Percentiles rank a stretch among this genome's conserved stretches.
Evolutionary conservation across 2,888 invertebrate genomes (phyloP).

Genomic region (Biston betularia): DNA sequence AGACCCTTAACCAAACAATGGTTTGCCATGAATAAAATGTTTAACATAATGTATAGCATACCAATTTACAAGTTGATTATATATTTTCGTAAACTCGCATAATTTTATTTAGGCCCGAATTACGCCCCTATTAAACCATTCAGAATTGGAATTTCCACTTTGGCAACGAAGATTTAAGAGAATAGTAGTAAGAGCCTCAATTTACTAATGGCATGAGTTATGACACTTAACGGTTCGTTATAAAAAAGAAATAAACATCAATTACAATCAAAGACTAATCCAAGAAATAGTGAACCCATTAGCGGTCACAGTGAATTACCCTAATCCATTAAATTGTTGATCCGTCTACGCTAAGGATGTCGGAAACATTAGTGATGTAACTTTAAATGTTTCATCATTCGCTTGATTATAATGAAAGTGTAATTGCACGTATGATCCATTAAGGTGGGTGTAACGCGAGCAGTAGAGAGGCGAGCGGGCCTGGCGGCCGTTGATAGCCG

Average conservation of each 20-base stretch:
- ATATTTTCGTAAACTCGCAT: conserved; percentile 5
- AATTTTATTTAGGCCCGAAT: conserved; percentile 29
- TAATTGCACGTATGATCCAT: conserved; percentile 72
- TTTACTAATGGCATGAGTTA: conserved; percentile 19
- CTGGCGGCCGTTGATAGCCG: conserved; percentile 39
- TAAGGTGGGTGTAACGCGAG: conserved; percentile 66
- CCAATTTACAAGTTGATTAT: no score
- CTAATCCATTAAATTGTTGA: conserved; percentile 49
- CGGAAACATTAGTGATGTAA: conserved; percentile 55
- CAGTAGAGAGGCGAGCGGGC: conserved; percentile 44
- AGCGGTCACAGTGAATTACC: conserved; percentile 31
- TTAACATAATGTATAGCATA: no score
- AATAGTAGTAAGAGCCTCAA: conserved; percentile 12
- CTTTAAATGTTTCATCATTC: conserved; percentile 49
- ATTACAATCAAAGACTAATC: conserved; percentile 28
- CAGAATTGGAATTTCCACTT: conserved; percentile 19
- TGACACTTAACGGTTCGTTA: conserved; percentile 11
- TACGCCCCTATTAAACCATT: conserved; percentile 33
- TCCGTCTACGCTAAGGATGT: conserved; percentile 47
- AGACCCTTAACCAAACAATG: no score
- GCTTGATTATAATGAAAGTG: conserved; percentile 66
- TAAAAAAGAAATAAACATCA: conserved; percentile 32
- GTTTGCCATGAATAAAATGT: no score
- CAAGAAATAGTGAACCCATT: conserved; percentile 34
- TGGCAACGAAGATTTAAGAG: conserved; percentile 3